A percentile compares a stretch with the other conserved stretches of the same genome.
These are phyloP conservation scores for Babylonia areolata DNA, from an alignment of 1,140 invertebrate genomes.

Conservation along the genomic window DNA sequence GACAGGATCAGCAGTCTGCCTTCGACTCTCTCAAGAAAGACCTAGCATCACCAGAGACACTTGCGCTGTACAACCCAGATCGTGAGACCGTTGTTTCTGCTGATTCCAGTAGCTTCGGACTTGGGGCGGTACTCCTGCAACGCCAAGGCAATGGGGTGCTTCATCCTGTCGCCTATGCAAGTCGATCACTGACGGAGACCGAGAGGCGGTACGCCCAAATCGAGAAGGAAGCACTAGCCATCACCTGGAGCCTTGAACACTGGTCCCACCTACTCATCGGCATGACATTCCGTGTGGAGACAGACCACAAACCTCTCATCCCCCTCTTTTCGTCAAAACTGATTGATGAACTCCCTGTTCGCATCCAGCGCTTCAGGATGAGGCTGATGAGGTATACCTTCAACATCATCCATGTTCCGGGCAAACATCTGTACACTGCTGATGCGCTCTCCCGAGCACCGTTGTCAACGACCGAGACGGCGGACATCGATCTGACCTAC, in stretches of 20 bases:
- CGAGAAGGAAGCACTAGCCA: constrained; percentile 78
- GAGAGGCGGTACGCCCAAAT: constrained; percentile 77
- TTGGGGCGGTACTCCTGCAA: constrained; percentile 49
- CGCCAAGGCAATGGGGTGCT: constrained; percentile 25
- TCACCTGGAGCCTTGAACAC: constrained; percentile 75
- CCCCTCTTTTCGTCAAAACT: constrained; percentile 45
- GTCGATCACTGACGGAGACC: constrained; percentile 50
- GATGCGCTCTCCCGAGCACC: no score
- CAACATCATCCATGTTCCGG: constrained; percentile 41
- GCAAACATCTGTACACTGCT: no score
- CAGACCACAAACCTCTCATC: constrained; percentile 72
- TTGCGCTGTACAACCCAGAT: no score
- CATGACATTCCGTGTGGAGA: constrained; percentile 59
- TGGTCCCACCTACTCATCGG: constrained; percentile 77
- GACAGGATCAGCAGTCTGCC: constrained; percentile 10
- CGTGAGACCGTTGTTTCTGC: constrained; percentile 43
- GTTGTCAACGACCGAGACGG: neutral
- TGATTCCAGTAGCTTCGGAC: constrained; percentile 51
- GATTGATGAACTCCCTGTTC: constrained; percentile 33
- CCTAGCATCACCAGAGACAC: no score
- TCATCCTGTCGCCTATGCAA: constrained; percentile 25
- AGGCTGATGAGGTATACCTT: constrained; percentile 43
- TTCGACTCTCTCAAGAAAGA: no score
- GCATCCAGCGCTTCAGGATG: constrained; percentile 52
- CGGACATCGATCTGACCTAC: neutral